phyloP scores from a whole-genome alignment of 2,888 invertebrate genomes.

The Zootermopsis nevadensis region DNA sequence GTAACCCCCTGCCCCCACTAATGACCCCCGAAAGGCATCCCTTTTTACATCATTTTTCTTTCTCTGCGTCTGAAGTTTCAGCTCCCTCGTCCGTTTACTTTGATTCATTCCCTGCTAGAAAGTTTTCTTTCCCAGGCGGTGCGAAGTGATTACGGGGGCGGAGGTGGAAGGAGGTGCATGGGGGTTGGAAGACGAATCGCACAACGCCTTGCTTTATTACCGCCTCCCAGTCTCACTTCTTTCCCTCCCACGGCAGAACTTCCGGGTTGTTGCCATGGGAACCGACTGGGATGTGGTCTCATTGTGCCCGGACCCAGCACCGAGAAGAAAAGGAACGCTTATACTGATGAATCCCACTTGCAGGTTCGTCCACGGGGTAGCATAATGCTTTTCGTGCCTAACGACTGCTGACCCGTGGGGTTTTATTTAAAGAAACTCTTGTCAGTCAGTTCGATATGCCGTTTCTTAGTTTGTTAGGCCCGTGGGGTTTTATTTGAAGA shows the following conservation, averaged over 20 bases:
- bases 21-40: constrained; percentile 15
- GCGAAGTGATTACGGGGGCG: constrained; percentile 41
- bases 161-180: constrained; percentile 17
- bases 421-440: too few species aligned
- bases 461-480: too few species aligned
- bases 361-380: not conserved
- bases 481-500: too few species aligned
- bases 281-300: constrained; percentile 50
- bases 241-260: constrained; percentile 36
- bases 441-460: too few species aligned
- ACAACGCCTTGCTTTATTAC: constrained; percentile 47
- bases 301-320: constrained; percentile 34
- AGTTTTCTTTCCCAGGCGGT: constrained; percentile 38
- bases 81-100: constrained; percentile 16
- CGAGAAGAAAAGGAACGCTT: constrained; percentile 16
- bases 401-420: too few species aligned
- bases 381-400: too few species aligned
- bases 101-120: constrained; percentile 28
- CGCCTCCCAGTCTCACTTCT: constrained; percentile 45
- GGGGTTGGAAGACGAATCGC: constrained; percentile 46
- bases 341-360: constrained; percentile 13
- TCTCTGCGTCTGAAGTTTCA: constrained; percentile 2
- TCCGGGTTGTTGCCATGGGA: constrained; percentile 50
- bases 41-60: constrained; percentile 21
- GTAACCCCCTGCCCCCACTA: not conserved